Percentiles rank a stretch among this genome's conserved stretches.
phyloP scores from a whole-genome alignment of 2,888 invertebrate genomes.

The Ephialtes manifestator region DNA sequence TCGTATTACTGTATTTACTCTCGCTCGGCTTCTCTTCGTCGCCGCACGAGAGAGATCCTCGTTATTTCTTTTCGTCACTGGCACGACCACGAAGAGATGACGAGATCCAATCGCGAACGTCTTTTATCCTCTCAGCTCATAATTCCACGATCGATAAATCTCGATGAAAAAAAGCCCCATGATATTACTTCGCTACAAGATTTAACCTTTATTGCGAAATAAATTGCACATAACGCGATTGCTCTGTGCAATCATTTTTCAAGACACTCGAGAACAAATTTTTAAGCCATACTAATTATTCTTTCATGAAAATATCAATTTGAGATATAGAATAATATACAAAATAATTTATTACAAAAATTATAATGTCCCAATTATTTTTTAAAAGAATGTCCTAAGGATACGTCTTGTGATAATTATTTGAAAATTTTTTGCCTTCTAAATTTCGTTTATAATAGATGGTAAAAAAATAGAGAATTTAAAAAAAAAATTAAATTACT shows the following conservation, averaged over 20 bases:
- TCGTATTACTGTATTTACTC: constrained; percentile 37
- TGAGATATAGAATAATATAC: no score
- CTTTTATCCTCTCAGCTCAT: constrained; percentile 37
- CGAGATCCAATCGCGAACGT: constrained; percentile 23
- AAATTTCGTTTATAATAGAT: no score
- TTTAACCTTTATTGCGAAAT: constrained; percentile 34
- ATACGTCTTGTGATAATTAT: no score
- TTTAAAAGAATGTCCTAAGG: no score
- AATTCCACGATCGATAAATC: constrained; percentile 58
- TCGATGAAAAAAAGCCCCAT: constrained; percentile 14
- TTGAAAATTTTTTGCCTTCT: no score
- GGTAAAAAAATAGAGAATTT: no score
- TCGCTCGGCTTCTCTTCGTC: constrained; percentile 39
- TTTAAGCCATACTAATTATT: no score
- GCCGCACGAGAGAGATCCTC: constrained; percentile 45
- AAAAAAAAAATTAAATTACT: no score
- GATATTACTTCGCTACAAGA: constrained; percentile 31
- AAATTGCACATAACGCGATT: constrained; percentile 19
- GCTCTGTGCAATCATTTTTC: constrained; percentile 26
- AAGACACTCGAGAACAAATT: not conserved
- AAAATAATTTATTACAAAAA: no score
- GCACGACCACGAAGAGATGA: constrained; percentile 18
- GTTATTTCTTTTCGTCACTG: constrained; percentile 65
- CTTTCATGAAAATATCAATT: no score
- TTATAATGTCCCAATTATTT: no score